Evolutionary conservation across 2,888 invertebrate species (phyloP).

Genomic region (Trissolcus japonicus): DNA sequence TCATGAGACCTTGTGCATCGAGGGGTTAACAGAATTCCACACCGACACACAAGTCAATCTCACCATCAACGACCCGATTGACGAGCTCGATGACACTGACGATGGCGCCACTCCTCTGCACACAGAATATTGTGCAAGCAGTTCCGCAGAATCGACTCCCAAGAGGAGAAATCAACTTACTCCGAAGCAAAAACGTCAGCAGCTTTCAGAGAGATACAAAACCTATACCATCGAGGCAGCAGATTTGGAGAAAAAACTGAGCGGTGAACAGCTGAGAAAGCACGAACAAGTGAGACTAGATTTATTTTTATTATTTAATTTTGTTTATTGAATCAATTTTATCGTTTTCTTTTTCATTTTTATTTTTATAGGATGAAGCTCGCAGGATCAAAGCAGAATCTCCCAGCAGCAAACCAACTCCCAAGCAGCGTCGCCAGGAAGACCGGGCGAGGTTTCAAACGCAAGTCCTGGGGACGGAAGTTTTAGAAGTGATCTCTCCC

Average conservation of each 20-base stretch:
- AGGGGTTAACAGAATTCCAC: conserved; percentile 76
- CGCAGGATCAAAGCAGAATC: conserved; percentile 64
- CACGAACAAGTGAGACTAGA: conserved; percentile 55
- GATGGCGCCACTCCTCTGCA: conserved; percentile 81
- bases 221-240: conserved; percentile 84
- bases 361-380: conserved; percentile 34
- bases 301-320: background rate
- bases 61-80: conserved; percentile 59
- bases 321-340: no score
- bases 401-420: conserved; percentile 77
- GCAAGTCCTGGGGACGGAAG: conserved; percentile 77
- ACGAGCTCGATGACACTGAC: conserved; percentile 79
- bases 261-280: conserved; percentile 62
- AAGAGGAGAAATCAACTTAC: conserved; percentile 81
- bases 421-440: conserved; percentile 82
- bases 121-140: conserved; percentile 81
- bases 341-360: conserved; percentile 6
- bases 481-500: conserved; percentile 63
- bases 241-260: conserved; percentile 72
- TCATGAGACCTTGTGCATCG: conserved; percentile 78
- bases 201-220: conserved; percentile 87
- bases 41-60: conserved; percentile 68
- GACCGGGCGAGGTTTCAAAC: conserved; percentile 85
- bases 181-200: conserved; percentile 86
- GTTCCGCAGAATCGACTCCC: conserved; percentile 86